Evolutionary conservation across 2,113 vertebrate genomes (phyloP).

Genomic region (Datnioides undecimradiatus): DNA sequence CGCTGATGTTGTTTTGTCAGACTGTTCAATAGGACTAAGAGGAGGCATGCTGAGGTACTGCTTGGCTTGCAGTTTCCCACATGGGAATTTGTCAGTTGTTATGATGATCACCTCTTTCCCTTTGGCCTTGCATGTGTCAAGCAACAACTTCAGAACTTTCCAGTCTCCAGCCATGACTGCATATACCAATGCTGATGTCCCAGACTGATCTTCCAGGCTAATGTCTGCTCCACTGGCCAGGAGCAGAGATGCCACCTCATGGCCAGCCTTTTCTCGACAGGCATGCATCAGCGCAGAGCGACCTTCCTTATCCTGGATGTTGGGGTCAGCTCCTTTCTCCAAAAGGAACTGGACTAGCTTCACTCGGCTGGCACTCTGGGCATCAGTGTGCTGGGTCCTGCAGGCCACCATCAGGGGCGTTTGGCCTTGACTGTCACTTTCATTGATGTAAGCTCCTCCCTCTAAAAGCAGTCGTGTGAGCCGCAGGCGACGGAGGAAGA

Average conservation of each 20-base stretch:
- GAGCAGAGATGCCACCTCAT: constrained; percentile 89
- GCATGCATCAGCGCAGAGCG: constrained; percentile 93
- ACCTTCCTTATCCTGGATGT: constrained; percentile 95
- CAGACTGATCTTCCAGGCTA: constrained; percentile 89
- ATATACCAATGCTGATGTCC: constrained; percentile 89
- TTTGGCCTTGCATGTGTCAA: constrained; percentile 89
- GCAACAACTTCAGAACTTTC: constrained; percentile 88
- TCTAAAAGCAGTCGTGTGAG: constrained; percentile 93
- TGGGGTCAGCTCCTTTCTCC: constrained; percentile 93
- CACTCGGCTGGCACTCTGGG: constrained; percentile 88
- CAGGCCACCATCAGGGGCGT: constrained; percentile 94
- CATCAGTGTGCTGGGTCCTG: constrained; percentile 86
- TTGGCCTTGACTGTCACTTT: constrained; percentile 92
- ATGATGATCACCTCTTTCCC: constrained; percentile 98
- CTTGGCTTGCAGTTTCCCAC: constrained; percentile 83
- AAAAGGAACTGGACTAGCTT: constrained; percentile 93
- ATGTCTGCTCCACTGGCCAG: constrained; percentile 88
- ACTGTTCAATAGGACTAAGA: constrained; percentile 57
- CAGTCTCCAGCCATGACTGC: constrained; percentile 88
- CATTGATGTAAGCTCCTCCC: constrained; percentile 92
- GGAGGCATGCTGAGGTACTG: constrained; percentile 88
- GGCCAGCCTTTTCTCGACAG: constrained; percentile 87
- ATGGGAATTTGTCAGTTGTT: constrained; percentile 84
- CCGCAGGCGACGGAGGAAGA: constrained; percentile 91
- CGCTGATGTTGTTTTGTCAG: constrained; percentile 56